A percentile compares a stretch with the other conserved stretches of the same genome.
These are phyloP conservation scores for Turritopsis dohrnii DNA, from an alignment of 30 jellyfish, hydroid and myxozoan genomes.

Conservation along the genomic window DNA sequence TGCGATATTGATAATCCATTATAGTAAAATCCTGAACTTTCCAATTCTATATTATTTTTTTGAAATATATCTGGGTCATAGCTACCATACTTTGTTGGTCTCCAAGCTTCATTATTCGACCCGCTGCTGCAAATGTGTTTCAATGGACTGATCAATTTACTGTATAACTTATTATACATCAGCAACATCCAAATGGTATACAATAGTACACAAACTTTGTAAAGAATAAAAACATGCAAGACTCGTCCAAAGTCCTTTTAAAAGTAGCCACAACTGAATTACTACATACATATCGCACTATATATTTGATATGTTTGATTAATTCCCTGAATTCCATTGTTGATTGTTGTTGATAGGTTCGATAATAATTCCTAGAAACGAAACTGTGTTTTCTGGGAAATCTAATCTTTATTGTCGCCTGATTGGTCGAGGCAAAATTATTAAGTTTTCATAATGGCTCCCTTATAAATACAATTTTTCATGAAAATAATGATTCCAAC, in stretches of 20 bases:
- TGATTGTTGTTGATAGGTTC: neutral
- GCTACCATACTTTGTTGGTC: slow-evolving; percentile 23
- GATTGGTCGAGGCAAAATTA: neutral
- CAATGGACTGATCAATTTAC: neutral
- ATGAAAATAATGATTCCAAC: neutral
- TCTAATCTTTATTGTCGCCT: neutral
- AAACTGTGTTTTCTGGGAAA: neutral
- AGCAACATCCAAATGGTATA: neutral
- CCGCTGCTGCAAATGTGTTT: neutral
- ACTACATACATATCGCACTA: neutral
- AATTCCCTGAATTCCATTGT: neutral
- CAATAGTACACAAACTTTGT: neutral
- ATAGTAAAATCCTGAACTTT: slow-evolving; percentile 7
- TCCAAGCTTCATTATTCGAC: neutral
- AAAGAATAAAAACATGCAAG: neutral
- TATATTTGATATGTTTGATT: neutral
- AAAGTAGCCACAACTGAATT: neutral
- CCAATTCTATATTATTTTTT: neutral
- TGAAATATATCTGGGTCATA: slow-evolving; percentile 15
- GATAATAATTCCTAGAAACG: neutral
- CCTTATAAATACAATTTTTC: neutral
- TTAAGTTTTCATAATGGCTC: neutral
- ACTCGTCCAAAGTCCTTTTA: neutral
- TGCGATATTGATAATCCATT: neutral
- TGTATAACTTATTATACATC: neutral